Base-by-base conservation (phyloP, 2,113 vertebrate species). In the Nesospiza acunhae region DNA sequence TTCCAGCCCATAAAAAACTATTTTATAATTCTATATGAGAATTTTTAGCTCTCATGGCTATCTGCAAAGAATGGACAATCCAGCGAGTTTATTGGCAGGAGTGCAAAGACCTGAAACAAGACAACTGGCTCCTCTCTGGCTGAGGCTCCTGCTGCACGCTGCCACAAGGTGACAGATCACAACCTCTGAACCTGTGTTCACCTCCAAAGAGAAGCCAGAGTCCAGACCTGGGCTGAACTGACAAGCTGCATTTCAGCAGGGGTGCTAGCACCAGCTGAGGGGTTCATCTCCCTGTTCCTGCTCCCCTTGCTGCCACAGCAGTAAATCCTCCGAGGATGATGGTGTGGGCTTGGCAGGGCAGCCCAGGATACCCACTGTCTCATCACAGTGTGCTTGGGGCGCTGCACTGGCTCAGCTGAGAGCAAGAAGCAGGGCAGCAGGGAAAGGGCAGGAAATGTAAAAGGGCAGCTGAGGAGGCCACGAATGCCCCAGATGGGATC, bases 121-220 rank as follows among this genome's bases (percentile, higher is more conserved):
- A 49, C 2, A 1, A 18, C 15, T 53, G 42, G 2, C 9, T 80
- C 9, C 21, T 62, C 17, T 50, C 33, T 66, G 24, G 30, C 8
- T 70, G 18, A 64, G 47, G 22, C 10, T 55, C 12, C 33, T 17
- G 1, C 15, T 56, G 31, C 15, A 33, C 0, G 0, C 47, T 56
- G n/a, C 33, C 0, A 0, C 15, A 39, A 70, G 24, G 24, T 10
- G 42, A 66, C 15, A 41, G 53, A 59, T 42, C 72, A 26, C 31
- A 68, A 50, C 21, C 44, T 59, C 20, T 21, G 11, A 42, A 35
- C 20, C 16, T 31, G 17, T 52, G 17, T 5, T 59, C 24, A n/a
- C 12, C 10, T 90, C 69, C 24, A 16, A 62, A 78, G 17, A 5
- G 11, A 92, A 69, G 11, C 33, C 24, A 27, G 37, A 66, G 22